Evolutionary conservation across 2,797 vertebrate genomes (phyloP).

Genomic region (Rhinophrynus dorsalis): DNA sequence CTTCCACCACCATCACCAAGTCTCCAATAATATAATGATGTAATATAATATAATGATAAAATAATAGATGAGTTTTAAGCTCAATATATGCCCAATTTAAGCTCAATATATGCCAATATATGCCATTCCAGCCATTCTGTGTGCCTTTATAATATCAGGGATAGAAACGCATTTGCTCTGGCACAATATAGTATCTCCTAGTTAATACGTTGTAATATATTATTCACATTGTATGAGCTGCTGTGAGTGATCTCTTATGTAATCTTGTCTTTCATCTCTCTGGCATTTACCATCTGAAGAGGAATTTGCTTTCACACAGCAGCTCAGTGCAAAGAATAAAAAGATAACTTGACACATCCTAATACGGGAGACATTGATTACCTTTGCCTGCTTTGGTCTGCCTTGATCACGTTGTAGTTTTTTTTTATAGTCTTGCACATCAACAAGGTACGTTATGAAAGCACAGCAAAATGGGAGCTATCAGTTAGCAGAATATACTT

Average conservation of each 20-base stretch:
- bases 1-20: no score
- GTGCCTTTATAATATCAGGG: no score
- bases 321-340: no score
- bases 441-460: neutral
- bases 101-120: no score
- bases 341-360: no score
- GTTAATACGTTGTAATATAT: neutral
- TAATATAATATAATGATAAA: no score
- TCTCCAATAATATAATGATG: no score
- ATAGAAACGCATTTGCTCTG: neutral
- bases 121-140: no score
- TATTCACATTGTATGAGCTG: neutral
- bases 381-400: neutral
- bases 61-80: no score
- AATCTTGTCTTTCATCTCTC: neutral
- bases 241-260: neutral
- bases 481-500: neutral
- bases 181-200: neutral
- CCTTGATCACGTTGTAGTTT: neutral
- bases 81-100: no score
- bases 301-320: neutral
- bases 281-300: neutral
- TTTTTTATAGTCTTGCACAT: neutral
- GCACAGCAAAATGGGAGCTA: neutral
- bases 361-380: neutral